Base-by-base conservation (phyloP, 2,113 vertebrate species). In the Desmodus rotundus region DNA sequence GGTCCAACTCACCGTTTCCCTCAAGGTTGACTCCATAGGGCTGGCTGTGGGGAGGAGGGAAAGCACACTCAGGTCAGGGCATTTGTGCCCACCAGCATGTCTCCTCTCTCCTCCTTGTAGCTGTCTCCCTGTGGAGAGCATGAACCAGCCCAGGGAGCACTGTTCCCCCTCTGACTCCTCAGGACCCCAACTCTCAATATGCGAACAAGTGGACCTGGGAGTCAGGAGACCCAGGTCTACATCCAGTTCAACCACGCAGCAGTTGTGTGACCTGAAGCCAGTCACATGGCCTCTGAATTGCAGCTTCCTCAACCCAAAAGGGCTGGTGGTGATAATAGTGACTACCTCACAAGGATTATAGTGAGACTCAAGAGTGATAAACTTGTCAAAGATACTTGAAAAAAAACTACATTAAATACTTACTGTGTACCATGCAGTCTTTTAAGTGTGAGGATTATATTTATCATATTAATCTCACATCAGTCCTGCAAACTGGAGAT, bases 41-140 rank as follows among this genome's bases (percentile, higher is more conserved):
- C 24, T 43, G 52, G 58, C 85, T 96, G 36, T 36, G 19, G 74
- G 45, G 63, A 31, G 85, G 19, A 65, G 50, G 80, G 36, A 70
- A 73, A 61, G n/a, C 7, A 41, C 2, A 6, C 7, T 36, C 19
- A n/a, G 65, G 31, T 81, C 54, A 65, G 82, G 45, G 16, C 0
- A 0, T n/a, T 63, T 54, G 47, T 17, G 56, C 11, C 70, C 8
- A 7, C 3, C 2, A 5, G 31, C 11, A 12, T 31, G 19, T 63
- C 47, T 41, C 50, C 43, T 56, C 7, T 58, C 12, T 6, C 7
- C 13, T 74, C 31, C 47, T 83, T 2, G 16, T 22, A 4, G 33
- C 24, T 52, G 1, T 38, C 52, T 83, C 41, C 4, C 45, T 19
- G 6, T 36, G 24, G 67, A 73, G 26, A 89, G 33, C 68, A 10